A percentile compares a stretch with the other conserved stretches of the same genome.
phyloP scores from a whole-genome alignment of 2,888 invertebrate species.

The Atrina japonica region DNA sequence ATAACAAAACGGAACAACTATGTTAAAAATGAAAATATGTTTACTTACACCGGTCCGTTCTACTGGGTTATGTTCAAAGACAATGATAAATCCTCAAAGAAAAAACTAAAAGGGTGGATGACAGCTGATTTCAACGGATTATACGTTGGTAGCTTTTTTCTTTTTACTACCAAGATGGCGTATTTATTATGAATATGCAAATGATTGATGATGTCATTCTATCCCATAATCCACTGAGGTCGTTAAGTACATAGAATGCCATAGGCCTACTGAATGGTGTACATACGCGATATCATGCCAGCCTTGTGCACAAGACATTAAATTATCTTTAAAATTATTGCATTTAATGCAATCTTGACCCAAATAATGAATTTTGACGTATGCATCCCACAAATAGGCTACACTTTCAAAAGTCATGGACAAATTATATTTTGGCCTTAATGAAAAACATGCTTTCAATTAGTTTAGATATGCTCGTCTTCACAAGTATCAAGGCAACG shows the following conservation, averaged over 20 bases:
- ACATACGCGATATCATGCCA: no score
- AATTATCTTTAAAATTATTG: no score
- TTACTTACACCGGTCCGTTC: constrained; percentile 79
- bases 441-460: no score
- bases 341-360: no score
- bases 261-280: no score
- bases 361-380: no score
- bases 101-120: constrained; percentile 60
- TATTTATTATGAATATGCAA: constrained; percentile 71
- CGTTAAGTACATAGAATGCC: constrained; percentile 13
- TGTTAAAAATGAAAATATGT: constrained; percentile 12
- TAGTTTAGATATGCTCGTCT: no score
- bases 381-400: no score
- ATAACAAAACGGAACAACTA: constrained; percentile 30
- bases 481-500: no score
- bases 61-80: constrained; percentile 70
- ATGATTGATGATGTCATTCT: constrained; percentile 72
- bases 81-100: constrained; percentile 63
- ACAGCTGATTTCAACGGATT: constrained; percentile 57
- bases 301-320: no score
- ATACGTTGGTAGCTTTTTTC: constrained; percentile 5
- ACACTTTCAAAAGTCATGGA: no score
- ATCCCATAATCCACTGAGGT: constrained; percentile 64
- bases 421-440: no score
- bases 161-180: constrained; percentile 72